phyloP scores from a whole-genome alignment of 1,140 invertebrate genomes.

The Armadillidium nasatum region DNA sequence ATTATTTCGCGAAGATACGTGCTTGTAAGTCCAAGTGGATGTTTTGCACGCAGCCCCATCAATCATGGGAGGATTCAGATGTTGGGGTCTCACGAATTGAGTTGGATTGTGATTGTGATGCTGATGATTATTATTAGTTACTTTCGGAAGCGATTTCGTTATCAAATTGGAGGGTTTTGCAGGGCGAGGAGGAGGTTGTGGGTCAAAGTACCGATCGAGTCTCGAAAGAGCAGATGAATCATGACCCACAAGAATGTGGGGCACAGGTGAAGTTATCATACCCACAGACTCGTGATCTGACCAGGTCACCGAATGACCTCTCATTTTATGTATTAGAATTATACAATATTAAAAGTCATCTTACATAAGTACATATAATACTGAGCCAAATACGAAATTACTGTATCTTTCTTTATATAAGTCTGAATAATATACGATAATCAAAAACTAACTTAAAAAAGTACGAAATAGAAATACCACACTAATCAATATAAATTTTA shows the following conservation, averaged over 20 bases:
- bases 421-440: too few relatives aligned
- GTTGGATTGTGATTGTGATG: neutral
- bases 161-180: conserved; percentile 34
- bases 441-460: too few relatives aligned
- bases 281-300: conserved; percentile 36
- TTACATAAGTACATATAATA: too few relatives aligned
- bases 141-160: conserved; percentile 17
- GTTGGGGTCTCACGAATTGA: neutral
- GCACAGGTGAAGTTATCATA: conserved; percentile 33
- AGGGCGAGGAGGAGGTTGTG: conserved; percentile 35
- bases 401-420: too few relatives aligned
- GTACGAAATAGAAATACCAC: too few relatives aligned
- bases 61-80: conserved; percentile 28
- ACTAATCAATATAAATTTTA: too few relatives aligned
- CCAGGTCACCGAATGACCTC: conserved; percentile 39
- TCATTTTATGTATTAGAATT: neutral
- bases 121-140: neutral
- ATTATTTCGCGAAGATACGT: conserved; percentile 32
- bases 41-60: conserved; percentile 43
- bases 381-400: too few relatives aligned
- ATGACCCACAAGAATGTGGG: conserved; percentile 33
- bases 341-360: too few relatives aligned
- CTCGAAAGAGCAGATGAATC: conserved; percentile 37
- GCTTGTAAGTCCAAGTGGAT: conserved; percentile 46
- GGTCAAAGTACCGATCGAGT: conserved; percentile 43